A percentile compares a stretch with the other conserved stretches of the same genome.
Conservation (phyloP, 2,113 vertebrate genomes). For the Engraulis encrasicolus region DNA sequence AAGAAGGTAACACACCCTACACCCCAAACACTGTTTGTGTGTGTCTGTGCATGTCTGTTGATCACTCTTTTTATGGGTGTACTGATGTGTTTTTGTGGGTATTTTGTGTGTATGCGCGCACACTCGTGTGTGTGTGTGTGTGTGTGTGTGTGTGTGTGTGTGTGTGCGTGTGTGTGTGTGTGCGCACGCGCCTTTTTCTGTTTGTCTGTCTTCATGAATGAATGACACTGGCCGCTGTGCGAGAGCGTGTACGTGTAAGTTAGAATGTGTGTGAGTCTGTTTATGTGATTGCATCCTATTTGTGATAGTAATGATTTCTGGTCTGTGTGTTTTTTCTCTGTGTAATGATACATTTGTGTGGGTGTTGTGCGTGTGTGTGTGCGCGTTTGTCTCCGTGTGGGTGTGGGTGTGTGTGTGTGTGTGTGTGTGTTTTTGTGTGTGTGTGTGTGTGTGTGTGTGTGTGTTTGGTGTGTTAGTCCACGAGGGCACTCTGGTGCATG, state of each 20-base stretch:
- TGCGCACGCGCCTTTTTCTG: no score
- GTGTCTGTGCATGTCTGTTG: background rate
- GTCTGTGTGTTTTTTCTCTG: no score
- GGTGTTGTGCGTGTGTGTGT: no score
- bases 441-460: background rate
- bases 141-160: constrained; percentile 13
- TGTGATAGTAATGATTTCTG: no score
- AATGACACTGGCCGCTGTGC: no score
- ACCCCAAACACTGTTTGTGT: background rate
- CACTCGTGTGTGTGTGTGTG: background rate
- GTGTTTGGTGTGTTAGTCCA: no score
- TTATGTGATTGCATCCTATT: no score
- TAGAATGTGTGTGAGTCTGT: background rate
- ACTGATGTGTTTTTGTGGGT: background rate
- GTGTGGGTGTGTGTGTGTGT: background rate
- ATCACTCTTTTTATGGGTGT: background rate
- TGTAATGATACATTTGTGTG: background rate
- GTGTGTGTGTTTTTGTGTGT: background rate
- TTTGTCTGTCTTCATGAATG: background rate
- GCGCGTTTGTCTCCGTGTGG: background rate
- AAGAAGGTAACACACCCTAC: constrained; percentile 88
- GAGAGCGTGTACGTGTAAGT: background rate
- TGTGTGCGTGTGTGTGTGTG: no score
- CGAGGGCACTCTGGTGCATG: constrained; percentile 91
- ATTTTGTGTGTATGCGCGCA: background rate